Conservation (phyloP, 2,113 vertebrate species). For the Bothrops jararaca region DNA sequence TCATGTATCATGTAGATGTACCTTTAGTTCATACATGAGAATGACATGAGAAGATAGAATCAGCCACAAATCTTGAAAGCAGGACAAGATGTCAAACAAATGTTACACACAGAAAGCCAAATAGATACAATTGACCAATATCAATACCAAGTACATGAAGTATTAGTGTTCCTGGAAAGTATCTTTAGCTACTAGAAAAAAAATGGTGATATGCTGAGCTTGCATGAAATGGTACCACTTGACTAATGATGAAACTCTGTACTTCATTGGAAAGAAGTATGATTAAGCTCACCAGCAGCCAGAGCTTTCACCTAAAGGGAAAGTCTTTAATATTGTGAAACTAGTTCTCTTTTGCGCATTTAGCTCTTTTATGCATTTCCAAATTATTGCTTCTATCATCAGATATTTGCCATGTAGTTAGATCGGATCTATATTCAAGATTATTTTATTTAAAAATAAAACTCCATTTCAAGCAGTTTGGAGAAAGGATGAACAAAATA, state of each 20-base stretch:
- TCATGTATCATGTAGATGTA: background rate
- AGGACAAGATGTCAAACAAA: background rate
- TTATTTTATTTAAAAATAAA: background rate
- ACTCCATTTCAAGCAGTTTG: background rate
- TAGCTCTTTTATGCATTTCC: background rate
- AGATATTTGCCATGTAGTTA: background rate
- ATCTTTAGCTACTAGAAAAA: background rate
- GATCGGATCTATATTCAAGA: background rate
- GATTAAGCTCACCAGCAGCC: background rate
- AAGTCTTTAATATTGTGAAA: background rate
- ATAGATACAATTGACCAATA: background rate
- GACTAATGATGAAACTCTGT: background rate
- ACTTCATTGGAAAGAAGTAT: background rate
- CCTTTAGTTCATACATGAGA: background rate
- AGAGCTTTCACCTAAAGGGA: background rate
- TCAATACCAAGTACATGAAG: background rate
- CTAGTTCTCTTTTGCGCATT: background rate
- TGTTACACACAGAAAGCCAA: background rate
- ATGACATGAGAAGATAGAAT: background rate
- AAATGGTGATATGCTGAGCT: background rate
- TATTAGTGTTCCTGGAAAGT: background rate
- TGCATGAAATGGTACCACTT: background rate
- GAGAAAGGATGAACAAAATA: background rate
- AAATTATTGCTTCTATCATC: background rate
- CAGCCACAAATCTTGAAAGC: background rate